Percentiles rank a stretch among this genome's conserved stretches.
These are phyloP conservation scores for Plutomurus gul DNA, from an alignment of 1,140 invertebrate genomes.

Conservation along the genomic window DNA sequence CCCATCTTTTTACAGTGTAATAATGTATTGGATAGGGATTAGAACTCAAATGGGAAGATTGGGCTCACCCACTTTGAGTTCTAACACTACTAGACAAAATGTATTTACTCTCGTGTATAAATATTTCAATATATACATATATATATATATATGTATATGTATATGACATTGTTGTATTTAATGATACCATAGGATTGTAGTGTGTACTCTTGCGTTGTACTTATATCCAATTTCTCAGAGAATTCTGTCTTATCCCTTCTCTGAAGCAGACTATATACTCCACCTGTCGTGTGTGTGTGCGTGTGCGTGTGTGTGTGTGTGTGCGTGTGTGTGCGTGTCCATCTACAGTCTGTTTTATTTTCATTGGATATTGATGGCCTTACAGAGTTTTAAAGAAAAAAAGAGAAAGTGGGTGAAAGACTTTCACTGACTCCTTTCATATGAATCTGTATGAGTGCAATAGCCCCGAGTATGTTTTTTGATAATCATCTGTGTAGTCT, in stretches of 20 bases:
- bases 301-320: not conserved
- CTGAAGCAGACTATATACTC: not conserved
- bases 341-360: slow-evolving; percentile 4
- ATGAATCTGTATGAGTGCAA: slow-evolving; percentile 7
- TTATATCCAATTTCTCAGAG: slow-evolving; percentile 3
- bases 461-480: not conserved
- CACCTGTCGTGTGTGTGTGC: too few relatives aligned
- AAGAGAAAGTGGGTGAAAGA: not conserved
- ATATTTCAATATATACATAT: not conserved
- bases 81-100: too few relatives aligned
- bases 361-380: not conserved
- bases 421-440: not conserved
- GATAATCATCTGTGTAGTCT: not conserved
- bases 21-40: not conserved
- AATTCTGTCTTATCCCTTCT: slow-evolving; percentile 7
- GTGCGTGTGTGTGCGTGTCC: not conserved
- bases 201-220: not conserved
- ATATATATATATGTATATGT: not conserved
- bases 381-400: not conserved
- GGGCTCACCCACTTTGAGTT: too few relatives aligned
- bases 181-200: not conserved
- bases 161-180: too few relatives aligned
- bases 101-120: too few relatives aligned
- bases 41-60: not conserved
- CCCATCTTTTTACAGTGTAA: not conserved